These are phyloP conservation scores for Atta colombica DNA, from an alignment of 1,140 invertebrate species.

Conservation along the genomic window DNA sequence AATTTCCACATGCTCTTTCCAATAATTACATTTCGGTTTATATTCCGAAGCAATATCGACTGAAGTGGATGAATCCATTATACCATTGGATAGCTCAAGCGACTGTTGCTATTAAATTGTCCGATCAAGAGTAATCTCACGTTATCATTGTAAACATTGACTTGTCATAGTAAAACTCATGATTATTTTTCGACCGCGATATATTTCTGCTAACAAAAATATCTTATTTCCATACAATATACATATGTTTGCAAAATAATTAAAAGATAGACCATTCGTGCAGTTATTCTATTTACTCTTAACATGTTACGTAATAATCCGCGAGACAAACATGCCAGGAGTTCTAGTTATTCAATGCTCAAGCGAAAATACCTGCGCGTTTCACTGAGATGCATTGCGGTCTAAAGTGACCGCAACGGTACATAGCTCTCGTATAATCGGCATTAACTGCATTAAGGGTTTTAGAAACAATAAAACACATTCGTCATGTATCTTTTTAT, in stretches of 20 bases:
- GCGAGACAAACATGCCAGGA: conserved; percentile 27
- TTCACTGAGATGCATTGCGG: conserved; percentile 43
- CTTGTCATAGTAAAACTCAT: background rate
- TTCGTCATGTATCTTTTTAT: background rate
- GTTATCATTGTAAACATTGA: conserved; percentile 13
- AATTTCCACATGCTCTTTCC: conserved; percentile 29
- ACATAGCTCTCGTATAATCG: conserved; percentile 21
- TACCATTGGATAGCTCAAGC: background rate
- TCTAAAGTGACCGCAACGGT: conserved; percentile 40
- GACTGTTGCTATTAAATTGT: background rate
- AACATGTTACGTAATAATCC: conserved; percentile 48
- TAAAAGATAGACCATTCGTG: background rate
- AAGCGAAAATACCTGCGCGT: conserved; percentile 42
- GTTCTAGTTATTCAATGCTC: conserved; percentile 46
- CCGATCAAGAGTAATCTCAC: background rate
- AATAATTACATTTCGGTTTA: conserved; percentile 52
- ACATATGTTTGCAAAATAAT: background rate
- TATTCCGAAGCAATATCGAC: conserved; percentile 23
- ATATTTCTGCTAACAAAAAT: background rate
- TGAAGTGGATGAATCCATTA: conserved; percentile 3
- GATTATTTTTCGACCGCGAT: conserved; percentile 8
- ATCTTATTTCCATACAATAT: background rate
- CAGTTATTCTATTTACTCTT: conserved; percentile 1
- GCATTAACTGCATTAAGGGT: conserved; percentile 35
- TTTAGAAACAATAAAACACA: background rate